phyloP scores from a whole-genome alignment of 2,113 vertebrate genomes.

The Myxocyprinus asiaticus region DNA sequence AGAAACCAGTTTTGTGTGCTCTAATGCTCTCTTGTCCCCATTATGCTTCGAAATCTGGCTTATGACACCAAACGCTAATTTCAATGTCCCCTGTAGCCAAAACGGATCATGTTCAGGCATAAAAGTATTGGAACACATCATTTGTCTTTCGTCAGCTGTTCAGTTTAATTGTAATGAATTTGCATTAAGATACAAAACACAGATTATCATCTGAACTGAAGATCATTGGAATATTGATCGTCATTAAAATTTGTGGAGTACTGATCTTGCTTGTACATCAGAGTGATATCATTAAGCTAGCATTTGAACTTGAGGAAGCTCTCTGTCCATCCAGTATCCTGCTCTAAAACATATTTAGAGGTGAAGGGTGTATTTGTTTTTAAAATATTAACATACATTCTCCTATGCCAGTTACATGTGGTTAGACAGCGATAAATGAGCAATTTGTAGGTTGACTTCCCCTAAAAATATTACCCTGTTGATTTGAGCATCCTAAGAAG shows the following conservation, averaged over 20 bases:
- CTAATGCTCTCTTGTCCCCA: not conserved
- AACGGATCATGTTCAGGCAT: not conserved
- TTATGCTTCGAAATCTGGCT: not conserved
- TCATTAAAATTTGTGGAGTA: not conserved
- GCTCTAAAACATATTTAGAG: not conserved
- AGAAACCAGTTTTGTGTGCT: not conserved
- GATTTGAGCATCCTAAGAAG: too few relatives aligned
- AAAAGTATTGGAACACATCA: not conserved
- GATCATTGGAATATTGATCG: constrained; percentile 13
- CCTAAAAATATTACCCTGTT: too few relatives aligned
- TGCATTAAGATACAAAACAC: constrained; percentile 28
- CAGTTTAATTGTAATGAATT: constrained; percentile 31
- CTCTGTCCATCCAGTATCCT: not conserved
- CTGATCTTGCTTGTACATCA: not conserved
- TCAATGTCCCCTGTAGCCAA: not conserved
- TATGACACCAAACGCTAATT: not conserved
- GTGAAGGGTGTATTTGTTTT: not conserved
- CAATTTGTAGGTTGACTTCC: too few relatives aligned
- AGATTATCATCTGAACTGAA: constrained; percentile 23
- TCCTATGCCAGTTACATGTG: too few relatives aligned
- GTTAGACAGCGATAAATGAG: too few relatives aligned
- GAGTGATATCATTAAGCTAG: not conserved
- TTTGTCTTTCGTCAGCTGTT: constrained; percentile 9
- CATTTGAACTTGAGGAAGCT: not conserved
- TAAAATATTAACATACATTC: not conserved